These are phyloP conservation scores for Muntiacus muntjak DNA, from an alignment of 2,113 vertebrate genomes.

Conservation along the genomic window DNA sequence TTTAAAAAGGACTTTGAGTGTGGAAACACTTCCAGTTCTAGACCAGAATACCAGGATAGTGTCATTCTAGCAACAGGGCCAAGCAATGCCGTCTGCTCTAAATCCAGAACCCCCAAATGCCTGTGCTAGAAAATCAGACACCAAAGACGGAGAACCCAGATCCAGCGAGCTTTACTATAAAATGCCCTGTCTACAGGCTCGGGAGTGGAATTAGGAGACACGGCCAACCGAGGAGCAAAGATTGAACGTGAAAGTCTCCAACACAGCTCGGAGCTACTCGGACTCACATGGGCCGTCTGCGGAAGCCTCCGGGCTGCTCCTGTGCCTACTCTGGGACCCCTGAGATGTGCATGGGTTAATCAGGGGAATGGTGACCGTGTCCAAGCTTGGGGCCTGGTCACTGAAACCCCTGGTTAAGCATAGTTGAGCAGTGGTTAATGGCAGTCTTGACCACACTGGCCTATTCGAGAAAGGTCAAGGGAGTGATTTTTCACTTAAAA, in stretches of 20 bases:
- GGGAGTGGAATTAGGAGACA: not conserved
- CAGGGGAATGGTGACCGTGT: not conserved
- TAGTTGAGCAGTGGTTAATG: conserved; percentile 69
- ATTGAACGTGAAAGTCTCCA: not conserved
- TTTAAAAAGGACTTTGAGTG: not conserved
- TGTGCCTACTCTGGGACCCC: not conserved
- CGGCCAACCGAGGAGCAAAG: not conserved
- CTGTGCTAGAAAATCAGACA: not conserved
- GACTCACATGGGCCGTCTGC: accelerated
- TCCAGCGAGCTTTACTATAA: not conserved
- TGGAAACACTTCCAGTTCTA: not conserved
- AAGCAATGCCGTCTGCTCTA: not conserved
- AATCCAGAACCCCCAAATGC: not conserved
- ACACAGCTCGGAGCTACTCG: not conserved
- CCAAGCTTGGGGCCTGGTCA: not conserved
- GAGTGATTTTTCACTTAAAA: conserved; percentile 82
- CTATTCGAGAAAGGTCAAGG: conserved; percentile 79
- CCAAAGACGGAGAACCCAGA: not conserved
- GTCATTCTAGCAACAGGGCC: not conserved
- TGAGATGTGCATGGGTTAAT: not conserved
- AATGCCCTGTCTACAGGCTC: not conserved
- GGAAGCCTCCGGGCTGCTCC: not conserved
- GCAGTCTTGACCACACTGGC: conserved; percentile 71
- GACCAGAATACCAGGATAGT: not conserved
- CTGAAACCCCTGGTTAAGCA: not conserved